phyloP scores from a whole-genome alignment of 2,888 invertebrate genomes.

The Catocala sponsa region DNA sequence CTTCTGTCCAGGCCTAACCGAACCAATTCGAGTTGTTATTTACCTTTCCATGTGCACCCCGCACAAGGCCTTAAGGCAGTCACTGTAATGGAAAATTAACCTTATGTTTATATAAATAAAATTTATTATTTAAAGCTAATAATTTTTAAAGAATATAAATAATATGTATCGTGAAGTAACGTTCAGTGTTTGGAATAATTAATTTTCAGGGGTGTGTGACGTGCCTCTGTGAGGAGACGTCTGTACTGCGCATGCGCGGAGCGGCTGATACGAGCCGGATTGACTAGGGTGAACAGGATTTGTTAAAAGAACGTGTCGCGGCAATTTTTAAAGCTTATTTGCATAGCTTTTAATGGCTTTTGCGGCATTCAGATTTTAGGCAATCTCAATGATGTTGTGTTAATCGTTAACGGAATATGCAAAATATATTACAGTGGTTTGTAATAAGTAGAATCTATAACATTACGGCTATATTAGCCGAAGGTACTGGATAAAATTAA shows the following conservation, averaged over 20 bases:
- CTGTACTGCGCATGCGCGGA: constrained; percentile 73
- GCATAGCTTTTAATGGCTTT: constrained; percentile 21
- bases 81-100: too few relatives aligned
- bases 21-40: not conserved
- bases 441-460: too few relatives aligned
- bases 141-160: constrained; percentile 19
- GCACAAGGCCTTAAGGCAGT: too few relatives aligned
- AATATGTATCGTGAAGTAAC: constrained; percentile 34
- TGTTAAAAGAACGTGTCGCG: constrained; percentile 25
- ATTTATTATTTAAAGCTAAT: constrained; percentile 1
- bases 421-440: too few relatives aligned
- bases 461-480: too few relatives aligned
- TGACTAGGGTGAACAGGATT: constrained; percentile 62
- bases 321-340: constrained; percentile 23
- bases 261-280: constrained; percentile 65
- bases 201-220: constrained; percentile 80
- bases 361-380: constrained; percentile 5
- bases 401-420: not conserved
- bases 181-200: constrained; percentile 67
- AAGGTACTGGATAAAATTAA: too few relatives aligned
- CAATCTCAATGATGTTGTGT: not conserved
- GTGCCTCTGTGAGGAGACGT: constrained; percentile 67
- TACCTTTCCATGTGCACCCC: not conserved
- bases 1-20: not conserved
- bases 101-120: too few relatives aligned